Conservation (phyloP, 2,888 invertebrate genomes). For the Erannis defoliaria region DNA sequence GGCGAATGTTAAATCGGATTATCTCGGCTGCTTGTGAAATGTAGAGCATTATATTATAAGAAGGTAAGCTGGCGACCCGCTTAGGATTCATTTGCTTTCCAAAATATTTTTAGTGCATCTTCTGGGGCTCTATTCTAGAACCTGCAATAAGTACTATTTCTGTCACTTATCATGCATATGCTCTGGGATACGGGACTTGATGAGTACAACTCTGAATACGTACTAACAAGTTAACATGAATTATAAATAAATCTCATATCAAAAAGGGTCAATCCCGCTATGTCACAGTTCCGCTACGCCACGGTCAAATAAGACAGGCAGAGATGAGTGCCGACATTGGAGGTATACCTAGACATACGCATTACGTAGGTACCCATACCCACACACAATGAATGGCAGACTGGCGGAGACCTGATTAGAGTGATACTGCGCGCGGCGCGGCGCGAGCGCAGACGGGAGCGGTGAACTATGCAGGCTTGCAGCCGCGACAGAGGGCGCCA, state of each 20-base stretch:
- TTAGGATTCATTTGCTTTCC: neutral
- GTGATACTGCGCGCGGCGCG: constrained; percentile 29
- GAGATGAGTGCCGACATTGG: no score
- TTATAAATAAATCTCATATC: neutral
- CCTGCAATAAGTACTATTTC: no score
- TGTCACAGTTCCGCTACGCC: neutral
- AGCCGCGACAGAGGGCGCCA: constrained; percentile 40
- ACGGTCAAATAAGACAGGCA: no score
- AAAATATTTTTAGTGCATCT: no score
- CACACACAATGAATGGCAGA: constrained; percentile 3
- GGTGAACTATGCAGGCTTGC: constrained; percentile 47
- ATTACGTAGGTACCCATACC: neutral
- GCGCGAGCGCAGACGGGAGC: constrained; percentile 31
- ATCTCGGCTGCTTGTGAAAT: constrained; percentile 7
- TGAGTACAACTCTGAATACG: no score
- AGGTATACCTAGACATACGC: neutral
- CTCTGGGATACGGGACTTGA: no score
- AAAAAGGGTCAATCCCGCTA: neutral
- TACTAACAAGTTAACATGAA: neutral
- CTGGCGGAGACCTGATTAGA: constrained; percentile 21
- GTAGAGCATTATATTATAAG: constrained; percentile 6
- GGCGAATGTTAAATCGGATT: constrained; percentile 12
- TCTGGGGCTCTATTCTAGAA: no score
- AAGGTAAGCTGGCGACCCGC: neutral
- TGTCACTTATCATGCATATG: no score